Conservation (phyloP, 1,140 invertebrate species). For the Drosophila bipectinata region DNA sequence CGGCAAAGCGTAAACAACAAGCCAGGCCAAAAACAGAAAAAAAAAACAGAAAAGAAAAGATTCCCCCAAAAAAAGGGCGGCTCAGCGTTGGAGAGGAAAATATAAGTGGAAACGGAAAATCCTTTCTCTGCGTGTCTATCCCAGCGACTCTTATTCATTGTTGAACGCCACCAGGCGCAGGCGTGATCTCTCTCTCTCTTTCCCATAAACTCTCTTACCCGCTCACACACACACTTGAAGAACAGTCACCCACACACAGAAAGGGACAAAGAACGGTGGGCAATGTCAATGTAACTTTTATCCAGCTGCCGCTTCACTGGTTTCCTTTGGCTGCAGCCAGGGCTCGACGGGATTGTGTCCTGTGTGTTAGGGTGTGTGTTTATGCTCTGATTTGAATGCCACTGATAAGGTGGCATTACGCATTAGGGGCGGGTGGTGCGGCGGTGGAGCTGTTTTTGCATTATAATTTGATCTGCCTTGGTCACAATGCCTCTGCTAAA, state of each 20-base stretch:
- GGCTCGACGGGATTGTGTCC: conserved; percentile 6
- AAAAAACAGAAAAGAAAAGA: conserved; percentile 7
- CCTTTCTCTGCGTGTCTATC: conserved; percentile 49
- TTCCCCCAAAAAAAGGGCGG: conserved; percentile 48
- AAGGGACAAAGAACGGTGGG: conserved; percentile 31
- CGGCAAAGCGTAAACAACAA: conserved; percentile 77
- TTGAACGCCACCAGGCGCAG: conserved; percentile 47
- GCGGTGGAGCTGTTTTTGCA: conserved; percentile 29
- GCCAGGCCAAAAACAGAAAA: conserved; percentile 44
- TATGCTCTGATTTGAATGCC: conserved; percentile 78
- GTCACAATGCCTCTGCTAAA: conserved; percentile 40
- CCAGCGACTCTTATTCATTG: conserved; percentile 48
- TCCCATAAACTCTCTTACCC: conserved; percentile 7
- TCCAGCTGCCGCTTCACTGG: conserved; percentile 78
- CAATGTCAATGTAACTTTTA: conserved; percentile 82
- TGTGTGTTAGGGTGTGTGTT: conserved; percentile 43
- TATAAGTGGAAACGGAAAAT: conserved; percentile 10
- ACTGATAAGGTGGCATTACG: conserved; percentile 76
- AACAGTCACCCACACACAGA: background rate
- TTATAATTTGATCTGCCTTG: conserved; percentile 76
- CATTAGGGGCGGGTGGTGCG: background rate
- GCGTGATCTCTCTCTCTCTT: conserved; percentile 48
- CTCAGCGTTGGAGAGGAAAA: conserved; percentile 33
- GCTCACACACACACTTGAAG: conserved; percentile 3
- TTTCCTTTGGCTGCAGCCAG: conserved; percentile 66